These are phyloP conservation scores for Typhlichthys eigenmanni DNA, from an alignment of 2,797 vertebrate species.

Conservation along the genomic window DNA sequence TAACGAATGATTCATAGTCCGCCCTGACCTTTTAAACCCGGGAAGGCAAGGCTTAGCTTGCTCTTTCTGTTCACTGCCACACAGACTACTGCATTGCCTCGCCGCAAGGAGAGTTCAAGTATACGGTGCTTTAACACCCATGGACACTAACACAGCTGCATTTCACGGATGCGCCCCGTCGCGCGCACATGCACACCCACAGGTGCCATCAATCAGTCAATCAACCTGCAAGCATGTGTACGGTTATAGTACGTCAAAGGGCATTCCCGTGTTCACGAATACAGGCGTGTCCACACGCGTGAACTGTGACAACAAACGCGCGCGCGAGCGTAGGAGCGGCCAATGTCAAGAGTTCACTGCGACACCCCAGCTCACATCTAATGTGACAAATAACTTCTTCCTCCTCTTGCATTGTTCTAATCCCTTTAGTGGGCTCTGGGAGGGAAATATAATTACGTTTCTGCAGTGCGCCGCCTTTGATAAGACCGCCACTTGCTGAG, in stretches of 20 bases:
- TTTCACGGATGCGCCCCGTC: background rate
- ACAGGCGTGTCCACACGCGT: background rate
- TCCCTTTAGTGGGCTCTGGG: constrained; percentile 76
- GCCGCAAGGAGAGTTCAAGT: constrained; percentile 60
- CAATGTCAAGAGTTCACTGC: constrained; percentile 76
- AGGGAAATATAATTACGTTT: constrained; percentile 81
- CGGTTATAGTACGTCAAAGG: constrained; percentile 12
- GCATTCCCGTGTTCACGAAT: constrained; percentile 2
- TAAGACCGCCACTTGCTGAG: constrained; percentile 74
- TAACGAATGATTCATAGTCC: constrained; percentile 69
- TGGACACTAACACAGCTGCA: background rate
- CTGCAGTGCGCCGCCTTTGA: constrained; percentile 73
- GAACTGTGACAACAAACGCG: background rate
- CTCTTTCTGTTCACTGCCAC: constrained; percentile 13
- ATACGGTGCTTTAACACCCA: constrained; percentile 16
- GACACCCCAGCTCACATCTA: constrained; percentile 64
- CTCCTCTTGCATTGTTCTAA: constrained; percentile 77
- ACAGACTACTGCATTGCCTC: constrained; percentile 26
- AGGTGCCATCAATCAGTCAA: too few relatives aligned
- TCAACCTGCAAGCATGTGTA: background rate
- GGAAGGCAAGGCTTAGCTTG: constrained; percentile 31
- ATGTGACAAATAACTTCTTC: constrained; percentile 78
- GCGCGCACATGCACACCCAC: background rate
- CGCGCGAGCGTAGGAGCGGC: constrained; percentile 23
- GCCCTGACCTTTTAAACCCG: constrained; percentile 70